These are phyloP conservation scores for Tenthredo mesomela DNA, from an alignment of 2,888 invertebrate genomes.

Conservation along the genomic window DNA sequence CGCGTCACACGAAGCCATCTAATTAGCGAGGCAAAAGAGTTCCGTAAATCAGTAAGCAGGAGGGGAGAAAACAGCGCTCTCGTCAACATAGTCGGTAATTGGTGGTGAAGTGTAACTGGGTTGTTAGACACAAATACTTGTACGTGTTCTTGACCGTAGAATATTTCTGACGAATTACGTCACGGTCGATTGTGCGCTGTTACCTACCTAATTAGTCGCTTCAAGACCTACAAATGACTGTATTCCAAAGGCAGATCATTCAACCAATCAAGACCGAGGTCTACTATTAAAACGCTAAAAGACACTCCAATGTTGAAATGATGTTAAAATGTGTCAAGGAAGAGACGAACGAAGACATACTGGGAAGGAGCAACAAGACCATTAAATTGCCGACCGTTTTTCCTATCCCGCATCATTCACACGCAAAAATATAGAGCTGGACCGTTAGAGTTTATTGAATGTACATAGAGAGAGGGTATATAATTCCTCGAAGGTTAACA, in stretches of 20 bases:
- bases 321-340: slow-evolving; percentile 42
- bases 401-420: background rate
- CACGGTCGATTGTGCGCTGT: slow-evolving; percentile 24
- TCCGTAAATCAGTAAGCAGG: slow-evolving; percentile 39
- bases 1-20: slow-evolving; percentile 39
- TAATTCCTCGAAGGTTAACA: slow-evolving; percentile 4
- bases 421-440: background rate
- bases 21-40: slow-evolving; percentile 48
- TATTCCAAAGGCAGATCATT: slow-evolving; percentile 37
- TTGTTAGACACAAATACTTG: background rate
- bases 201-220: slow-evolving; percentile 28
- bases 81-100: slow-evolving; percentile 18
- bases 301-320: background rate
- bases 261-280: slow-evolving; percentile 42
- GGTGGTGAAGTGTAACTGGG: background rate
- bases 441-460: slow-evolving; percentile 1
- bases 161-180: slow-evolving; percentile 1
- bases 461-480: background rate
- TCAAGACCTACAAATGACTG: slow-evolving; percentile 37
- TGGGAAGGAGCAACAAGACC: background rate
- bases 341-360: background rate
- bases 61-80: background rate
- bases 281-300: slow-evolving; percentile 9
- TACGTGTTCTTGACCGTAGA: slow-evolving; percentile 28
- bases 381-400: slow-evolving; percentile 5